Evolutionary conservation across 2,113 vertebrate species (phyloP).

Genomic region (Phylloscopus trochilus): DNA sequence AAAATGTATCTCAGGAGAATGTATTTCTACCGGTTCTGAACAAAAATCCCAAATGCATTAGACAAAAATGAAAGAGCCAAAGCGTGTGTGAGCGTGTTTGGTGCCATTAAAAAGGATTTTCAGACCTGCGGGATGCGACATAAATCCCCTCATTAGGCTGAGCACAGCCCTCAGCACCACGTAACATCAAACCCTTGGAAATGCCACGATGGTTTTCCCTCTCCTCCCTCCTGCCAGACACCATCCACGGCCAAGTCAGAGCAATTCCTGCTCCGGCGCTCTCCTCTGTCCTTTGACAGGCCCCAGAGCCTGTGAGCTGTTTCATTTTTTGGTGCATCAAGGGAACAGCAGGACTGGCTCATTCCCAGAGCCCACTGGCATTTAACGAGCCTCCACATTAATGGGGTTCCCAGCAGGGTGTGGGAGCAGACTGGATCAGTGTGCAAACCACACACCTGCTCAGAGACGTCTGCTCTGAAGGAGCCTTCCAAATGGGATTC

Average conservation of each 20-base stretch:
- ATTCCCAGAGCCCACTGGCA: slow-evolving; percentile 10
- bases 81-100: neutral
- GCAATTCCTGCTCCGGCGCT: rapidly evolving
- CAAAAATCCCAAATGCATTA: slow-evolving; percentile 2
- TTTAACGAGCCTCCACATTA: slow-evolving; percentile 41
- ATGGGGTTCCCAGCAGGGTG: neutral
- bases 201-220: neutral
- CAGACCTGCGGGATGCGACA: neutral
- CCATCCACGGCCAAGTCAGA: neutral
- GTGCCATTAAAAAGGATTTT: neutral
- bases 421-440: slow-evolving; percentile 35
- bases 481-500: slow-evolving; percentile 54
- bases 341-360: slow-evolving; percentile 39
- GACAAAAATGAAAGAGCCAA: neutral
- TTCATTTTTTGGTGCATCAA: slow-evolving; percentile 41
- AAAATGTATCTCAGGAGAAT: neutral
- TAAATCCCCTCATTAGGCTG: neutral
- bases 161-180: neutral
- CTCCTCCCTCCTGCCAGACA: neutral
- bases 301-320: neutral
- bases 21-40: neutral
- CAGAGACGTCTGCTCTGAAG: neutral
- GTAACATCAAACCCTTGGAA: neutral
- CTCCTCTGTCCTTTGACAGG: neutral
- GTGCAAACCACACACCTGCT: slow-evolving; percentile 28